Percentiles rank a stretch among this genome's conserved stretches.
phyloP scores from a whole-genome alignment of 2,113 vertebrate species.

The Bubalus kerabau region DNA sequence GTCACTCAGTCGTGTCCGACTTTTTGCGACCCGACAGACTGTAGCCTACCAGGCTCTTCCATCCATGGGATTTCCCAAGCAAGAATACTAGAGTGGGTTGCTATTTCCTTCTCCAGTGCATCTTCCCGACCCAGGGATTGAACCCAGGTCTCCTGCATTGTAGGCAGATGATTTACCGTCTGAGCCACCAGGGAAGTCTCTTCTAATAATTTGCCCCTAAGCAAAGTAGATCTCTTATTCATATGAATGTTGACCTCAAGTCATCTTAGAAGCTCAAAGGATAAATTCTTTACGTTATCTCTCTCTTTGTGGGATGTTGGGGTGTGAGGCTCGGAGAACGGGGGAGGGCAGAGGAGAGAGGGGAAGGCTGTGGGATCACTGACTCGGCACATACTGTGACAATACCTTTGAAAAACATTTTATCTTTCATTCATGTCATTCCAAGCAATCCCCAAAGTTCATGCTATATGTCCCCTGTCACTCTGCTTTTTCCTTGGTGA shows the following conservation, averaged over 20 bases:
- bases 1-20: too few relatives aligned
- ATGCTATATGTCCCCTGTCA: not conserved
- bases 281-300: not conserved
- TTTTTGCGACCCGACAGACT: too few relatives aligned
- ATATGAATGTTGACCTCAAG: not conserved
- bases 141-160: too few relatives aligned
- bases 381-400: not conserved
- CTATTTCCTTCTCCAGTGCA: too few relatives aligned
- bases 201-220: not conserved
- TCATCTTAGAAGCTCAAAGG: not conserved
- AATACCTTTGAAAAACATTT: not conserved
- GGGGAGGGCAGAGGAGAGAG: not conserved
- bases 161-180: too few relatives aligned
- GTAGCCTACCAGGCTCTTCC: too few relatives aligned
- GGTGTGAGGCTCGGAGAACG: not conserved
- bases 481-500: not conserved
- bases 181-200: too few relatives aligned
- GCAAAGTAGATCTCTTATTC: not conserved
- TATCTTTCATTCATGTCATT: not conserved
- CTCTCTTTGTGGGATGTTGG: not conserved
- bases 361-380: not conserved
- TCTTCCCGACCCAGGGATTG: too few relatives aligned
- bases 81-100: too few relatives aligned
- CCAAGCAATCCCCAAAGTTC: not conserved
- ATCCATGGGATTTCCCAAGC: too few relatives aligned